phyloP scores from a whole-genome alignment of 2,113 vertebrate genomes.

The Elachura formosa region DNA sequence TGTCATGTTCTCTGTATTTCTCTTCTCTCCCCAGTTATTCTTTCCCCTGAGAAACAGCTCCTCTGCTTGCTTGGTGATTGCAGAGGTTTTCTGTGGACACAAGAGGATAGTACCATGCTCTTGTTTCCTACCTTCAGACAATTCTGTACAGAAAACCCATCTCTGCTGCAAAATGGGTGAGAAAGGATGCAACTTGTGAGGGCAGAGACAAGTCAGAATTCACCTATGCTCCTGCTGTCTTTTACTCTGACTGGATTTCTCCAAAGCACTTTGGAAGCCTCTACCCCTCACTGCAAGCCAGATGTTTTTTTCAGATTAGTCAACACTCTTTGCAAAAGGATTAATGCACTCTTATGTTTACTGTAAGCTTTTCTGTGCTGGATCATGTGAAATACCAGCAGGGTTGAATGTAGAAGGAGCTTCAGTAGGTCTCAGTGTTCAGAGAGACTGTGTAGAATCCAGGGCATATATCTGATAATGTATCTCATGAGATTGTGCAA shows the following conservation, averaged over 20 bases:
- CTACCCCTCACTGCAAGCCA: not conserved
- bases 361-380: not conserved
- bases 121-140: not conserved
- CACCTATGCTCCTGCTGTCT: not conserved
- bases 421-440: not conserved
- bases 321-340: not conserved
- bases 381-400: not conserved
- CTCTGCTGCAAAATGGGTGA: not conserved
- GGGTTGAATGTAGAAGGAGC: not conserved
- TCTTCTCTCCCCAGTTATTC: not conserved
- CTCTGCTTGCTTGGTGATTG: not conserved
- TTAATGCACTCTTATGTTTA: not conserved
- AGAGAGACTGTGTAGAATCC: not conserved
- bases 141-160: not conserved
- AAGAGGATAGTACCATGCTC: not conserved
- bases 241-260: not conserved
- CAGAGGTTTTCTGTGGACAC: not conserved
- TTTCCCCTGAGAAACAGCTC: not conserved
- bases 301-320: not conserved
- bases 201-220: not conserved
- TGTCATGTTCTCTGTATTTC: not conserved
- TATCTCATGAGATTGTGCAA: slow-evolving; percentile 36
- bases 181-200: not conserved
- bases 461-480: slow-evolving; percentile 3
- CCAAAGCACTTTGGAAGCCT: not conserved